Percentiles rank a stretch among this genome's conserved stretches.
Conservation (phyloP, 1,140 invertebrate species). For the Drosophila pruinosa region DNA sequence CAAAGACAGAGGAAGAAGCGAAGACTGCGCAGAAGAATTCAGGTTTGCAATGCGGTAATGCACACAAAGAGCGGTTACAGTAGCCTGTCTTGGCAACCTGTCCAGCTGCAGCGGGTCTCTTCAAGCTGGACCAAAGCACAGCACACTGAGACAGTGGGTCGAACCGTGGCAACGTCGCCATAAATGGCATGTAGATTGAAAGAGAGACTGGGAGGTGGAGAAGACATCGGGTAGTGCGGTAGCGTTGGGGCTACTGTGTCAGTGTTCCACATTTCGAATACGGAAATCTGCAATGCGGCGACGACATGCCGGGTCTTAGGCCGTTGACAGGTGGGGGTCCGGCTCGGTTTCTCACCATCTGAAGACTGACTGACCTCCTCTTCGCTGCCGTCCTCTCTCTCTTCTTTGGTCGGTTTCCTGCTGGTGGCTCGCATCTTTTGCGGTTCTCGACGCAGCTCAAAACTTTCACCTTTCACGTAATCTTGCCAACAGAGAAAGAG, state of each 20-base stretch:
- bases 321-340: slow-evolving; percentile 69
- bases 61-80: slow-evolving; percentile 31
- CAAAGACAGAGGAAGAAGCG: slow-evolving; percentile 40
- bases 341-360: slow-evolving; percentile 58
- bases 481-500: slow-evolving; percentile 38
- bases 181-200: slow-evolving; percentile 33
- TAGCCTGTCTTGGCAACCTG: slow-evolving; percentile 21
- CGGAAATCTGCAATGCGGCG: slow-evolving; percentile 57
- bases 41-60: slow-evolving; percentile 81
- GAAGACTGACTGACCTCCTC: slow-evolving; percentile 40
- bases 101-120: slow-evolving; percentile 1
- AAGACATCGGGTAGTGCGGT: not conserved
- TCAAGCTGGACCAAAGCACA: not conserved
- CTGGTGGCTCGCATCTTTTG: slow-evolving; percentile 48
- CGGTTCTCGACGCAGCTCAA: slow-evolving; percentile 65
- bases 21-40: slow-evolving; percentile 65
- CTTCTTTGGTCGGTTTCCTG: slow-evolving; percentile 25
- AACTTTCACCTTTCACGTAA: slow-evolving; percentile 81
- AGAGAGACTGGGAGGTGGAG: not conserved
- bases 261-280: slow-evolving; percentile 78
- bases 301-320: slow-evolving; percentile 19
- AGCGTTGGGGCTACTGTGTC: slow-evolving; percentile 57
- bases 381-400: not conserved
- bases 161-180: slow-evolving; percentile 24
- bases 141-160: slow-evolving; percentile 24